Percentiles rank a stretch among this genome's conserved stretches.
Evolutionary conservation across 2,113 vertebrate genomes (phyloP).

Genomic region (Forbesichthys agassizii): DNA sequence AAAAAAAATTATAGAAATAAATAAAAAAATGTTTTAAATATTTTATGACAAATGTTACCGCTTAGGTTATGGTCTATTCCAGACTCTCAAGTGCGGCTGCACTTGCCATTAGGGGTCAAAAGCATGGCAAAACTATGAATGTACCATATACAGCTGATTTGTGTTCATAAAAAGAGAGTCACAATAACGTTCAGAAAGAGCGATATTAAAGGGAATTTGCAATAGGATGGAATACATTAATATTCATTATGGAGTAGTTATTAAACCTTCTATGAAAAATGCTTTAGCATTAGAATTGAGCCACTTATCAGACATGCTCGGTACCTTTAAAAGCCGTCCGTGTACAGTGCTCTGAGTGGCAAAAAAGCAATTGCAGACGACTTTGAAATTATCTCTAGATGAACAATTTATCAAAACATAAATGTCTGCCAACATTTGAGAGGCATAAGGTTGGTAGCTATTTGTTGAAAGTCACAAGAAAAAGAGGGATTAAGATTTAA

Average conservation of each 20-base stretch:
- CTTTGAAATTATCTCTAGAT: constrained; percentile 78
- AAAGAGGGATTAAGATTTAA: constrained; percentile 54
- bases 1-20: constrained; percentile 29
- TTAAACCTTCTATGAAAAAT: constrained; percentile 80
- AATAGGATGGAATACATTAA: constrained; percentile 81
- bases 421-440: constrained; percentile 61
- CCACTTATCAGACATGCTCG: constrained; percentile 79
- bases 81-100: constrained; percentile 53
- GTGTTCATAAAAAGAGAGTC: constrained; percentile 74
- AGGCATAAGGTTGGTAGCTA: constrained; percentile 63
- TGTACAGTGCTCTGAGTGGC: constrained; percentile 75
- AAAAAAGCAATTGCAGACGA: constrained; percentile 75
- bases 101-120: constrained; percentile 61
- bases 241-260: constrained; percentile 82
- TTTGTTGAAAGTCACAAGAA: constrained; percentile 65
- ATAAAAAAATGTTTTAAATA: constrained; percentile 6
- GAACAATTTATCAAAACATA: constrained; percentile 76
- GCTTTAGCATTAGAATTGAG: constrained; percentile 78
- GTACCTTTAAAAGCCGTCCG: constrained; percentile 81
- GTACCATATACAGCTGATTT: constrained; percentile 76
- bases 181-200: constrained; percentile 74
- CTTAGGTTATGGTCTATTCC: constrained; percentile 55
- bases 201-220: constrained; percentile 75
- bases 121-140: constrained; percentile 65
- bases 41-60: constrained; percentile 34